phyloP scores from a whole-genome alignment of 2,113 vertebrate genomes.

The Sebastes schlegelii region DNA sequence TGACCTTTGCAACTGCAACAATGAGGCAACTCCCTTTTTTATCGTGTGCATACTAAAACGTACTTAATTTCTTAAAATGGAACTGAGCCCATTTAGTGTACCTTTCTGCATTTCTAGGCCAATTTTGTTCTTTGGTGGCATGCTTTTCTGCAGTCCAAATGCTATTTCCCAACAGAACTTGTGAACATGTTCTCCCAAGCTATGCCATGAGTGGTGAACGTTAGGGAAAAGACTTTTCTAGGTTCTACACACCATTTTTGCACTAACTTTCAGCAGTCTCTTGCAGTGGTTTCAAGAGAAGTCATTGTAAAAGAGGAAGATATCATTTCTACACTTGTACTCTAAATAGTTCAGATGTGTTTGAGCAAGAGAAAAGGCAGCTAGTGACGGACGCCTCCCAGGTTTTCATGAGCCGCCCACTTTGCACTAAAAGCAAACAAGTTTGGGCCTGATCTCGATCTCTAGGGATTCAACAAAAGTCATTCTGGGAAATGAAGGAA shows the following conservation, averaged over 20 bases:
- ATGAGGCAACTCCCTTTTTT: slow-evolving; percentile 1
- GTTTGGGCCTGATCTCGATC: slow-evolving; percentile 18
- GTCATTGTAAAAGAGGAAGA: not conserved
- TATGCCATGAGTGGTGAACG: not conserved
- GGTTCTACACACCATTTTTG: not conserved
- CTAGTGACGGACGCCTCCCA: not conserved
- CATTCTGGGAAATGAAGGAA: slow-evolving; percentile 12
- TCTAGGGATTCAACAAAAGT: not conserved
- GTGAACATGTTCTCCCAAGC: not conserved
- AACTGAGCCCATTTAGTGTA: not conserved
- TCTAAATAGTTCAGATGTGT: not conserved
- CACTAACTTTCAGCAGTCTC: not conserved
- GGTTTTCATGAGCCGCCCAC: not conserved
- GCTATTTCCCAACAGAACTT: not conserved
- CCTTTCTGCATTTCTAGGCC: not conserved
- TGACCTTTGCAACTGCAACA: slow-evolving; percentile 28
- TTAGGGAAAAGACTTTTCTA: not conserved
- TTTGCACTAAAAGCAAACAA: slow-evolving; percentile 7
- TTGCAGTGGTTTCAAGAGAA: not conserved
- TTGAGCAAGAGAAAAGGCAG: not conserved
- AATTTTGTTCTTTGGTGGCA: not conserved
- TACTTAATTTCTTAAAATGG: not conserved
- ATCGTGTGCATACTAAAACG: not conserved
- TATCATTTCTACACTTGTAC: not conserved
- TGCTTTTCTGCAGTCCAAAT: not conserved